phyloP scores from a whole-genome alignment of 2,888 invertebrate species.

The Chrysodeixis includens region DNA sequence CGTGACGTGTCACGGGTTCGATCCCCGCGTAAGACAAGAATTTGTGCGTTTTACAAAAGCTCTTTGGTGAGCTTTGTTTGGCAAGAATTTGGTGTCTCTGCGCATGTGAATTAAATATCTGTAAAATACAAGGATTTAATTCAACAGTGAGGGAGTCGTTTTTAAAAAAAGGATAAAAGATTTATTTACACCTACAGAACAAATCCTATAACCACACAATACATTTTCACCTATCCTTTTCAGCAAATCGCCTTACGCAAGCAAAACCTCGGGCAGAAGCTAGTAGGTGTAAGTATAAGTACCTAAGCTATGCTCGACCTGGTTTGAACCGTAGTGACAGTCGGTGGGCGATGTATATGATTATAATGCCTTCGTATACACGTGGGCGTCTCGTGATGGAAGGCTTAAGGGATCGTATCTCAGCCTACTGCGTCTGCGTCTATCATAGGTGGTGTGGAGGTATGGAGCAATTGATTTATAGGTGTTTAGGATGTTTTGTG shows the following conservation, averaged over 20 bases:
- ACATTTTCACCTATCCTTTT: not conserved
- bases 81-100: no score
- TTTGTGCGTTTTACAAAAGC: no score
- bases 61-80: no score
- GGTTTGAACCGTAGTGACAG: slow-evolving; percentile 4
- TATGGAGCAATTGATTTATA: not conserved
- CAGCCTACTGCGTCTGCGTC: slow-evolving; percentile 4
- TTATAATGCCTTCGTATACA: not conserved
- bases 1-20: no score
- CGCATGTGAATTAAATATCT: not conserved
- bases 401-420: not conserved
- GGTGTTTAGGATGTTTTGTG: not conserved
- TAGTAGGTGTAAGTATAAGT: not conserved
- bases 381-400: not conserved
- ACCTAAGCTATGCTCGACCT: slow-evolving; percentile 2
- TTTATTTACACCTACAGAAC: no score
- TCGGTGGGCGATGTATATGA: slow-evolving; percentile 1
- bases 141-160: no score
- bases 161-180: no score
- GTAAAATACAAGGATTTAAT: not conserved
- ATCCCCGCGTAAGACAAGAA: no score
- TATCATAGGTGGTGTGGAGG: not conserved
- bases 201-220: no score
- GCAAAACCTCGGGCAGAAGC: not conserved
- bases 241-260: not conserved